Evolutionary conservation across 53 echinoderm and acorn worm species (phyloP), one percentile per base, ranked within the genome.

Genomic region (Paelopatides confundens): DNA sequence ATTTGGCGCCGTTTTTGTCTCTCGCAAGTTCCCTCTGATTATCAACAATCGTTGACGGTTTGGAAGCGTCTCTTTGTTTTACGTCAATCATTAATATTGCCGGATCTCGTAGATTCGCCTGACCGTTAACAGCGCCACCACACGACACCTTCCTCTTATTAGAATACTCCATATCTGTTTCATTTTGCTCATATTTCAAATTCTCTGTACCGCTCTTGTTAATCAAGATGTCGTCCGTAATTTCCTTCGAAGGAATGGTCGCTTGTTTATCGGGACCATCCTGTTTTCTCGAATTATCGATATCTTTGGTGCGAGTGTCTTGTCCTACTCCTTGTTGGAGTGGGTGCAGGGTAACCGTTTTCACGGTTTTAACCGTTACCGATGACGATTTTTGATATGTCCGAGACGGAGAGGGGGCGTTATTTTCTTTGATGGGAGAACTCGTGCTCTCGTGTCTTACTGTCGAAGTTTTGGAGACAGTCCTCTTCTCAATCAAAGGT

Each of bases 341-440:
- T 0, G 50, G 79, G 51, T 79, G 79, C 18, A 79, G 53, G 49
- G 79, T 79, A 17, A 79, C 79, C 9, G 79, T 79, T 21, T 79
- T 79, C 50, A 79, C 79, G 7, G 79, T 79, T 79, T 79, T 79
- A 30, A 79, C 79, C 13, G 79, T 79, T 3, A 79, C 79, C 49
- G 76, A 76, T n/a, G n/a, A n/a, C 32, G 79, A 79, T 28, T 79
- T 79, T 52, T 79, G 79, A 48, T 50, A 79, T 12, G 79, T 79
- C 29, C 79, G 15, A 51, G 54, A 79, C 9, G 79, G 33, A 31
- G 79, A 53, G 10, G 53, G 79, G 12, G 79, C 28, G 31, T 30
- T 79, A 26, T 17, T 27, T 27, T 79, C 79, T 30, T 79, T 79
- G 33, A 31, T 79, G 4, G 79, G 51, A 13, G 79, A 53, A 21